Evolutionary conservation across 53 echinoderm and acorn worm genomes (phyloP), one percentile per base, ranked within the genome.

Genomic region (Paelopatides confundens): DNA sequence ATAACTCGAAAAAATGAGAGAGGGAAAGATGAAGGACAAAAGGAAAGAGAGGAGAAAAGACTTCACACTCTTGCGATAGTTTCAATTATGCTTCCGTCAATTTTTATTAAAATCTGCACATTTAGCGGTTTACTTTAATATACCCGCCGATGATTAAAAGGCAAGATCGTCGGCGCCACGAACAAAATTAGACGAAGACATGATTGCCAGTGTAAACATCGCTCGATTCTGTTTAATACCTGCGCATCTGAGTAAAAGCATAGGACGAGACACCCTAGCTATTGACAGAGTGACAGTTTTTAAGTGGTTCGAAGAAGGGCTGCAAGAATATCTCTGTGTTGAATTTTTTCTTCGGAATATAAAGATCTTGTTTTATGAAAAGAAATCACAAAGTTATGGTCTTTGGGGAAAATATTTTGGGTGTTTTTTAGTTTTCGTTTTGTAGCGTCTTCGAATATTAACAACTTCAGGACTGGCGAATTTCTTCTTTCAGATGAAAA

Each of bases 81-180:
- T 74, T 74, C 74, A 74, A 40, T 74, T 74, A 39, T 74, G 74
- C 40, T 47, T 39, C 24, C 40, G 74, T 74, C 74, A 46, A 74
- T 74, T 74, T 74, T 74, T 40, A 74, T 74, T 26, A 74, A 74
- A 74, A 74, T 74, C 21, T 40, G 8, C 74, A 74, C 74, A 74
- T 46, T 74, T 47, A 74, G 74, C 40, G 12, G 74, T 74, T 58
- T 74, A 39, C 74, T 39, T 74, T 24, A 74, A 74, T 74, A 40
- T 39, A 40, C 40, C n/a, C 29, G 23, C 6, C 35, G 74, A 40
- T 74, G 74, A 74, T 74, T 74, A 74, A 74, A 74, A 74, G 74
- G 43, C 46, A 14, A 46, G 74, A 39, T 26, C 9, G 28, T 40
- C 23, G 74, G 74, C 74, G 74, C 74, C 74, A 8, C n/a, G 26